Conservation (phyloP, 2,888 invertebrate genomes). For the Sphaerolaimus hirsutus region DNA sequence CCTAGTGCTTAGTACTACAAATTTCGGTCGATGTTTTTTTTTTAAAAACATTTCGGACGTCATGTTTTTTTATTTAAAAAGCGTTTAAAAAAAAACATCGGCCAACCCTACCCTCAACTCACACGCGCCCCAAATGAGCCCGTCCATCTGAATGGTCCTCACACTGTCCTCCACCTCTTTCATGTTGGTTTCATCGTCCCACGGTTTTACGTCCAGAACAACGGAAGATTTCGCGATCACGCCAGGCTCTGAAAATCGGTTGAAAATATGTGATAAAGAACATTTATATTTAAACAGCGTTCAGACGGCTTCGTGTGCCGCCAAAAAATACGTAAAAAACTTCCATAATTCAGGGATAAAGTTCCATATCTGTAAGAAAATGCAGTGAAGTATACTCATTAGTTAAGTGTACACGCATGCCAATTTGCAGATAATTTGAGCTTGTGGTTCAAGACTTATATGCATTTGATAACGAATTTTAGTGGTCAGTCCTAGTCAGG, state of each 20-base stretch:
- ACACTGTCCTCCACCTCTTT: slow-evolving; percentile 53
- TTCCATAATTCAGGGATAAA: background rate
- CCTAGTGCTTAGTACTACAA: too few species aligned
- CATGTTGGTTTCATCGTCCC: slow-evolving; percentile 92
- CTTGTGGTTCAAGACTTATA: too few species aligned
- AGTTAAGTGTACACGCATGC: too few species aligned
- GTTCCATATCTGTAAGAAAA: background rate
- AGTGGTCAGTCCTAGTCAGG: too few species aligned
- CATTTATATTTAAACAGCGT: background rate
- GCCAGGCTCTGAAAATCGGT: slow-evolving; percentile 36
- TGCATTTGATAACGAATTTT: too few species aligned
- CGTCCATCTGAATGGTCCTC: slow-evolving; percentile 58
- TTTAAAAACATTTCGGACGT: too few species aligned
- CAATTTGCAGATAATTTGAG: too few species aligned
- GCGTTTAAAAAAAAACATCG: too few species aligned
- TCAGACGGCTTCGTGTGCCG: background rate
- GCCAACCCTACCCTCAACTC: too few species aligned
- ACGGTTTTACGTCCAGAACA: slow-evolving; percentile 75
- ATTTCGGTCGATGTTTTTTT: too few species aligned
- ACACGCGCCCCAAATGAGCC: slow-evolving; percentile 74
- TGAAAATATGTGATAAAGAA: background rate
- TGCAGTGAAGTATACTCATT: background rate
- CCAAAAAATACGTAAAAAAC: background rate
- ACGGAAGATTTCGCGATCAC: slow-evolving; percentile 79
- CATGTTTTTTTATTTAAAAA: too few species aligned